These are phyloP conservation scores for Xiphorhynchus elegans DNA, from an alignment of 2,113 vertebrate species.

Conservation along the genomic window DNA sequence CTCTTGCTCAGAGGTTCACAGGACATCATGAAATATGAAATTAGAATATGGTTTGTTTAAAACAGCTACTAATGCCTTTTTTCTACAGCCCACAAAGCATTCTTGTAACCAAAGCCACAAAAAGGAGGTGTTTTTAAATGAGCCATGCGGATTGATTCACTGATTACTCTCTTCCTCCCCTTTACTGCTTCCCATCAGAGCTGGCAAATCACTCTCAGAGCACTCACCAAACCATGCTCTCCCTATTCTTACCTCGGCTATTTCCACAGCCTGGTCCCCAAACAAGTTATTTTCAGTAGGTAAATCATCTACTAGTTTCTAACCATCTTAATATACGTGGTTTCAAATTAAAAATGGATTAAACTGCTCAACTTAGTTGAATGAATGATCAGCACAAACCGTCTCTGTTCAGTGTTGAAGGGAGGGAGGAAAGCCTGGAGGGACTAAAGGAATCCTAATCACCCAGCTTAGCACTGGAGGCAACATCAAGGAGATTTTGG, in stretches of 20 bases:
- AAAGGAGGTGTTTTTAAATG: slow-evolving; percentile 30
- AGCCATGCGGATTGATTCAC: not conserved
- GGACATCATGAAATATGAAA: not conserved
- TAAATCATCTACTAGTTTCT: not conserved
- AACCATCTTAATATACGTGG: not conserved
- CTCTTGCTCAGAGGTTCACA: not conserved
- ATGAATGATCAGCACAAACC: not conserved
- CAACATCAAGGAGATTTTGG: not conserved
- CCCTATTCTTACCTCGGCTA: not conserved
- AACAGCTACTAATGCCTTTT: not conserved
- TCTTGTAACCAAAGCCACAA: slow-evolving; percentile 67
- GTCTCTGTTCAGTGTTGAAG: not conserved
- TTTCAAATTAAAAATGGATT: not conserved
- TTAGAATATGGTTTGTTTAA: slow-evolving; percentile 17
- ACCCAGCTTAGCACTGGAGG: not conserved
- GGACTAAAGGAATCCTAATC: not conserved
- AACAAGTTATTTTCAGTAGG: not conserved
- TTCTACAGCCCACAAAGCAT: slow-evolving; percentile 22
- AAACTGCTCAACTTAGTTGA: not conserved
- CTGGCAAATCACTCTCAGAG: not conserved
- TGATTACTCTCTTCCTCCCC: slow-evolving; percentile 4
- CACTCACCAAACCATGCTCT: not conserved
- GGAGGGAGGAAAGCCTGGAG: not conserved
- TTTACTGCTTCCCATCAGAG: slow-evolving; percentile 44
- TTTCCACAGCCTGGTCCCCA: not conserved